These are phyloP conservation scores for Netelia inedita DNA, from an alignment of 2,888 invertebrate species.

Conservation along the genomic window DNA sequence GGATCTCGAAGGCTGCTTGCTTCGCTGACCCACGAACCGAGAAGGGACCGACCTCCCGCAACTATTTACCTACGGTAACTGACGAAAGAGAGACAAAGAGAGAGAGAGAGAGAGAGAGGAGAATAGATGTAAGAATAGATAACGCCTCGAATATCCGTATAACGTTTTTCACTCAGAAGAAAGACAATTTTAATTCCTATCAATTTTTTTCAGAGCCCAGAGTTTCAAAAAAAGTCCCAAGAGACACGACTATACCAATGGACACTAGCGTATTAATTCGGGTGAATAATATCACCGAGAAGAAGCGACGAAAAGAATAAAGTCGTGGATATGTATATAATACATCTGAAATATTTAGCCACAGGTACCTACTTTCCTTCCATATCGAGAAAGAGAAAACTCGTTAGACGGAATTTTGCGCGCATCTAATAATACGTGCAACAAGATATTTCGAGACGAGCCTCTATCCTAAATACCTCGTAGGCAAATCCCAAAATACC, in stretches of 20 bases:
- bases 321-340: neutral
- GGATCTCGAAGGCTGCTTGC: slow-evolving; percentile 10
- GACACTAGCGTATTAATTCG: too few relatives aligned
- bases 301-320: neutral
- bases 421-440: neutral
- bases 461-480: slow-evolving; percentile 12
- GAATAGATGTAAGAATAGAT: neutral
- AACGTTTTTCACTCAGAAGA: too few relatives aligned
- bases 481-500: slow-evolving; percentile 11
- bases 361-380: slow-evolving; percentile 41
- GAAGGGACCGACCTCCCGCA: neutral
- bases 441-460: slow-evolving; percentile 13
- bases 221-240: too few relatives aligned
- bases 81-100: slow-evolving; percentile 64
- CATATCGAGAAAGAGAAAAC: slow-evolving; percentile 65
- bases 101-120: slow-evolving; percentile 40
- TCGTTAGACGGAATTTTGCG: slow-evolving; percentile 33
- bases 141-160: neutral
- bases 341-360: too few relatives aligned
- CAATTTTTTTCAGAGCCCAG: too few relatives aligned
- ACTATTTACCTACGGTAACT: neutral
- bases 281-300: neutral
- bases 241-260: too few relatives aligned
- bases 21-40: slow-evolving; percentile 24
- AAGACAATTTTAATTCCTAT: too few relatives aligned